These are phyloP conservation scores for Hemiprocne comata DNA, from an alignment of 2,113 vertebrate genomes.

Conservation along the genomic window DNA sequence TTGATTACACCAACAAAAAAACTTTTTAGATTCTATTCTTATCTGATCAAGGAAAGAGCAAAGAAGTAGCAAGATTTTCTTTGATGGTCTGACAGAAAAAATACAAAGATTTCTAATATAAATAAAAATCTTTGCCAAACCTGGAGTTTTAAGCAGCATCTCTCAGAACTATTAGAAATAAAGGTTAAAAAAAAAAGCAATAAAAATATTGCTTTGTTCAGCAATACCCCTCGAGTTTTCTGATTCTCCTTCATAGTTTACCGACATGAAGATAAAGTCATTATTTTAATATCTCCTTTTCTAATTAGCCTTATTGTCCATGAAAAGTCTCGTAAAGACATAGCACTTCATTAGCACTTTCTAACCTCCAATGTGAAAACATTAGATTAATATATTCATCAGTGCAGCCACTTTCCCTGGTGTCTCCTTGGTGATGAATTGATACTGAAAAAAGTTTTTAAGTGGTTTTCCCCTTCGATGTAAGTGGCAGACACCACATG, in stretches of 20 bases:
- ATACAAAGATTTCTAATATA: neutral
- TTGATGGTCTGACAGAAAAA: neutral
- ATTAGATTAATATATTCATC: neutral
- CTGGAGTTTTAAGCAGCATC: neutral
- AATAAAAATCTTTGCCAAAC: neutral
- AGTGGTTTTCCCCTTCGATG: neutral
- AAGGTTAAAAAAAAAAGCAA: neutral
- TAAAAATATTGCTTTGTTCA: too few species aligned
- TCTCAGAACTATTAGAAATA: neutral
- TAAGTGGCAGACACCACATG: neutral
- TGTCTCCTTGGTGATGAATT: neutral
- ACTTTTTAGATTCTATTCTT: neutral
- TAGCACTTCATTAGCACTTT: slow-evolving; percentile 48
- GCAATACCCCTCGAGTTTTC: neutral
- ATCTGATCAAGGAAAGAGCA: neutral
- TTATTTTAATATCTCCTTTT: slow-evolving; percentile 41
- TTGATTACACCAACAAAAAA: neutral
- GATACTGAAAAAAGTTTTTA: neutral
- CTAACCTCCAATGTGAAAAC: neutral
- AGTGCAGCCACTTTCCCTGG: neutral
- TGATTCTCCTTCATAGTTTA: slow-evolving; percentile 60
- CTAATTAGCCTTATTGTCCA: slow-evolving; percentile 60
- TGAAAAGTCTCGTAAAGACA: slow-evolving; percentile 55
- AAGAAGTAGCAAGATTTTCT: neutral
- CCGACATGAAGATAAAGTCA: slow-evolving; percentile 5